phyloP scores from a whole-genome alignment of 2,888 invertebrate species.

The Ferrisia virgata region DNA sequence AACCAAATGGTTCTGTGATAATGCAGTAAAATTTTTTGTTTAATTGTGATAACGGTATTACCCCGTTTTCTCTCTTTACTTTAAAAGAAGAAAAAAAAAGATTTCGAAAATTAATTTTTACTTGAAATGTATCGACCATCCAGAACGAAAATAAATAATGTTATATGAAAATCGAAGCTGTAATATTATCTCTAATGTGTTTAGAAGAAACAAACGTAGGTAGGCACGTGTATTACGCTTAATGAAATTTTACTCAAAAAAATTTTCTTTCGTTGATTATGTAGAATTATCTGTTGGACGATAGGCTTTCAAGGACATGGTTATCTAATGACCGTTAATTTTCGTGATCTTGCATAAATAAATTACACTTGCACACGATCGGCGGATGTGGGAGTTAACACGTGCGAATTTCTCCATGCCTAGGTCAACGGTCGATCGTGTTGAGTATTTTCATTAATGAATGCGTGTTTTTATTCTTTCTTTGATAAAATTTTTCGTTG shows the following conservation, averaged over 20 bases:
- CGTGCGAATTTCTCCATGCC: background rate
- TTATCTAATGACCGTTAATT: background rate
- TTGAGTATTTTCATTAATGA: background rate
- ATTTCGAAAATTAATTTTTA: conserved; percentile 6
- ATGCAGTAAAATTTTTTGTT: conserved; percentile 15
- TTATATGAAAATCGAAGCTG: background rate
- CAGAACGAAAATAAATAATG: background rate
- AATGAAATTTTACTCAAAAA: background rate
- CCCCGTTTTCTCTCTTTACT: background rate
- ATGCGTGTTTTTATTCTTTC: background rate
- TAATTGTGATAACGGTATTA: conserved; percentile 23
- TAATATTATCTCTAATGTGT: background rate
- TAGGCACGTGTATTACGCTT: background rate
- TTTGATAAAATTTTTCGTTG: background rate
- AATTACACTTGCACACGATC: background rate
- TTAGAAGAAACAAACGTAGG: background rate
- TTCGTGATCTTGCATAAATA: conserved; percentile 13
- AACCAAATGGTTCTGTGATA: conserved; percentile 24
- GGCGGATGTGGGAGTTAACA: background rate
- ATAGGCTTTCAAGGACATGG: background rate
- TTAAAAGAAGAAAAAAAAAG: background rate
- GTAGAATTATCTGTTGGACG: background rate
- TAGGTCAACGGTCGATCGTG: background rate
- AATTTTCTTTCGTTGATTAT: background rate
- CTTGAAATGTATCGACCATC: background rate